Percentiles rank a stretch among this genome's conserved stretches.
phyloP scores from a whole-genome alignment of 2,888 invertebrate species.

The Pammene aurita region DNA sequence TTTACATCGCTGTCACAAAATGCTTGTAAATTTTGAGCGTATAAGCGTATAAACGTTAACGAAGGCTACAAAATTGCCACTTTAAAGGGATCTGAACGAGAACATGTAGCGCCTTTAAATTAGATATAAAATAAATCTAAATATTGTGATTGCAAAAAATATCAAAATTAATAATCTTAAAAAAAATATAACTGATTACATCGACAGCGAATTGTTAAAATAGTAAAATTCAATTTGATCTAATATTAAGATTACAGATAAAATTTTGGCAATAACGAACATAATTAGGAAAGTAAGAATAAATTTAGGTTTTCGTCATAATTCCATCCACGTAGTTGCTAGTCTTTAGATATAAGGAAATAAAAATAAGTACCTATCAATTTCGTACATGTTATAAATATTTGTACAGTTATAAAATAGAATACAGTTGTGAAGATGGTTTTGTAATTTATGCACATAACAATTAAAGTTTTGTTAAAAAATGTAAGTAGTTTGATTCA shows the following conservation, averaged over 20 bases:
- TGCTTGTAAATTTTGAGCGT: too few relatives aligned
- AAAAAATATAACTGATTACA: too few relatives aligned
- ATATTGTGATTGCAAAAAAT: too few relatives aligned
- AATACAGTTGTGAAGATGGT: slow-evolving; percentile 5
- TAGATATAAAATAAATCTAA: too few relatives aligned
- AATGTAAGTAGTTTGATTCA: slow-evolving; percentile 14
- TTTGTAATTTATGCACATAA: slow-evolving; percentile 31
- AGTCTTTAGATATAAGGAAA: slow-evolving; percentile 54
- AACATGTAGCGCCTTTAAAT: too few relatives aligned
- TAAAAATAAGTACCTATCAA: slow-evolving; percentile 4
- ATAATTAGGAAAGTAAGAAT: slow-evolving; percentile 39
- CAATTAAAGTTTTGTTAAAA: slow-evolving; percentile 34
- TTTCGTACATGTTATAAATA: slow-evolving; percentile 2
- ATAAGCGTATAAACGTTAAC: too few relatives aligned
- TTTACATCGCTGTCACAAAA: too few relatives aligned
- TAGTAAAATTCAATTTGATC: background rate
- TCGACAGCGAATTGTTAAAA: too few relatives aligned
- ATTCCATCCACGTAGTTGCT: slow-evolving; percentile 50
- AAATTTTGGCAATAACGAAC: slow-evolving; percentile 24
- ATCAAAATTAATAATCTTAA: too few relatives aligned
- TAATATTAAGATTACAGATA: slow-evolving; percentile 13
- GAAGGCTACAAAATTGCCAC: too few relatives aligned
- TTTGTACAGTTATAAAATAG: slow-evolving; percentile 24
- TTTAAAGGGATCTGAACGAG: too few relatives aligned
- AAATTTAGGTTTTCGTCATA: slow-evolving; percentile 36